Percentiles rank a stretch among this genome's conserved stretches.
These are phyloP conservation scores for Cyaniris semiargus DNA, from an alignment of 2,888 invertebrate genomes.

Conservation along the genomic window DNA sequence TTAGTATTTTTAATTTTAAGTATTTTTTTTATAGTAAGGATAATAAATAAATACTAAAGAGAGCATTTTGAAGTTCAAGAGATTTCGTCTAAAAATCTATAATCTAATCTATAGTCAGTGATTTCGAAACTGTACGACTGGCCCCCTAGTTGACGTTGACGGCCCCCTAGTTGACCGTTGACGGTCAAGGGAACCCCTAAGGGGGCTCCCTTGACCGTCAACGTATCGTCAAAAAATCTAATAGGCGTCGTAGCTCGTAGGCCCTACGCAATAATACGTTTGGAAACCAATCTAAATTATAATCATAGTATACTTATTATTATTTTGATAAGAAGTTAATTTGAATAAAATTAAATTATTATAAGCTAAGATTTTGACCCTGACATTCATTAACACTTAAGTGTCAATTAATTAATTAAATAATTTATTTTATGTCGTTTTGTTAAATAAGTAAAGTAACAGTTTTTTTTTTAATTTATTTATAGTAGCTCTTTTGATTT, in stretches of 20 bases:
- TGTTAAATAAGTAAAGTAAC: not conserved
- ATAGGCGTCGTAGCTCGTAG: no score
- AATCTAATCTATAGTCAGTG: no score
- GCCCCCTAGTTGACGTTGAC: no score
- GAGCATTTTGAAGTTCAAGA: not conserved
- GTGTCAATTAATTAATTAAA: not conserved
- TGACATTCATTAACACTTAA: not conserved
- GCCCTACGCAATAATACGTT: no score
- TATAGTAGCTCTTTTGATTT: no score
- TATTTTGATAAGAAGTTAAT: no score
- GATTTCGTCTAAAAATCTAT: not conserved
- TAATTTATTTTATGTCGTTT: not conserved
- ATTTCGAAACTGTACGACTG: not conserved
- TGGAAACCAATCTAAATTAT: no score
- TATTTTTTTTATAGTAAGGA: not conserved
- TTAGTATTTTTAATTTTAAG: not conserved
- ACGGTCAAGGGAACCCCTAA: no score
- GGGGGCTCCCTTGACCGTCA: no score
- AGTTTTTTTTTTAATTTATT: not conserved
- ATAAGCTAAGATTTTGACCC: not conserved
- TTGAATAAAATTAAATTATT: not conserved
- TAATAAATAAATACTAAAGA: not conserved
- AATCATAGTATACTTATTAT: no score
- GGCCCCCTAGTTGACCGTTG: no score
- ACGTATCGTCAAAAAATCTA: no score